Conservation (phyloP, 2,113 vertebrate genomes). For the Rafetus swinhoei region DNA sequence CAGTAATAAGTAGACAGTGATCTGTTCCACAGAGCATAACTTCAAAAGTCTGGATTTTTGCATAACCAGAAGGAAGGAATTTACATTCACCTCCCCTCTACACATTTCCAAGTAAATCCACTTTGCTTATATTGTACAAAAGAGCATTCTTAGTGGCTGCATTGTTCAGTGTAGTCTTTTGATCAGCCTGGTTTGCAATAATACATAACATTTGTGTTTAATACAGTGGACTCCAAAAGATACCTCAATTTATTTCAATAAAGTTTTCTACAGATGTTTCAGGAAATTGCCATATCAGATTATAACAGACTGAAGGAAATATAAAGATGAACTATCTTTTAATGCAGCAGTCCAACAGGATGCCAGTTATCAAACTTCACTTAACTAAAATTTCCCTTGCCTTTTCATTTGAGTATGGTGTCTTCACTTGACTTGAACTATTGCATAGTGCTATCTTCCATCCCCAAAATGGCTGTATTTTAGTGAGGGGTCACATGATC, state of each 20-base stretch:
- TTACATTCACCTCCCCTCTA: not conserved
- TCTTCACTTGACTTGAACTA: not conserved
- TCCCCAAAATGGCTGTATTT: slow-evolving; percentile 25
- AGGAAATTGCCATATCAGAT: not conserved
- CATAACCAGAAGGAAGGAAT: not conserved
- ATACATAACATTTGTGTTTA: not conserved
- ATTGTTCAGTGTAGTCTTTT: not conserved
- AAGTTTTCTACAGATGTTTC: not conserved
- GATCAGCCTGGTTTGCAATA: not conserved
- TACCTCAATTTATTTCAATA: not conserved
- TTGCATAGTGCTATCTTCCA: not conserved
- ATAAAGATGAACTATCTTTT: not conserved
- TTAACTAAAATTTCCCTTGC: not conserved
- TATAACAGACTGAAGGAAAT: slow-evolving; percentile 1
- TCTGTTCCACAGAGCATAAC: not conserved
- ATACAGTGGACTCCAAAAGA: not conserved
- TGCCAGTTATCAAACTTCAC: not conserved
- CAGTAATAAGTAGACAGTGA: not conserved
- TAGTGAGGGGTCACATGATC: not conserved
- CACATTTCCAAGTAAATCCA: not conserved
- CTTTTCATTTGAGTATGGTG: slow-evolving; percentile 24
- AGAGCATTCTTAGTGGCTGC: not conserved
- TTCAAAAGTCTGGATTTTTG: not conserved
- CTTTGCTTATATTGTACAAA: not conserved
- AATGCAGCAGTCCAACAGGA: not conserved